Base-by-base conservation (phyloP, 2,797 vertebrate genomes). In the Botia almorhae region DNA sequence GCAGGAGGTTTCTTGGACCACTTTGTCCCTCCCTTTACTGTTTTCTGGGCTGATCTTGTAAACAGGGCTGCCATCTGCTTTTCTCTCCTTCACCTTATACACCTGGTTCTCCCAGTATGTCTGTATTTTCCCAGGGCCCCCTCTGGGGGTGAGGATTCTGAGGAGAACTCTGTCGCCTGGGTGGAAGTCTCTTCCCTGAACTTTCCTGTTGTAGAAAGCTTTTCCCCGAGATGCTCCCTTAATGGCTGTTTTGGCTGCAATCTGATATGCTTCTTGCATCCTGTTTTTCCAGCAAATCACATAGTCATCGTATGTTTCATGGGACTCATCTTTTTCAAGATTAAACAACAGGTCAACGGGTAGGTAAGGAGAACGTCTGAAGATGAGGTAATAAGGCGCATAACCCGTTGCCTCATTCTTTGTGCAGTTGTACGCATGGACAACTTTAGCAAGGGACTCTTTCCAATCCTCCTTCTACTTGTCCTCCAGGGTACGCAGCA, bases 251-350 rank as follows among this genome's bases (percentile, higher is more conserved):
- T 8, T 39, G 2, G 72, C 19, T 7, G 80, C 76, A 12, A 82
- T 33, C 16, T 48, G 4, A 19, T 82, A 82, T 7, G 82, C 85
- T 0, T 84, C 78, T 5, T 77, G 73, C 85, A 82, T 84, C 61
- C 61, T 65, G 12, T 23, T 64, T 53, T 82, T 82, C 82, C 82
- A 81, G n/a, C 11, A 1, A 23, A 26, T 67, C 2, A 82, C 69
- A 33, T 78, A 82, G 14, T 69, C 71, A 2, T 83, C 17, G 10
- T 76, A 81, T 0, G 26, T 43, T 0, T 7, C 46, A 17, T 51
- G 21, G 2, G 56, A 1, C 6, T 76, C 56, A 2, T 78, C 60
- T 2, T 7, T 21, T 13, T 33, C 21, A 0, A 78, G n/a, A 3
- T 78, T 5, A 1, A 81, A 78, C 3, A 82, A 5, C 23, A 81